These are phyloP conservation scores for Pipistrellus pygmaeus DNA, from an alignment of 2,797 vertebrate genomes.

Conservation along the genomic window DNA sequence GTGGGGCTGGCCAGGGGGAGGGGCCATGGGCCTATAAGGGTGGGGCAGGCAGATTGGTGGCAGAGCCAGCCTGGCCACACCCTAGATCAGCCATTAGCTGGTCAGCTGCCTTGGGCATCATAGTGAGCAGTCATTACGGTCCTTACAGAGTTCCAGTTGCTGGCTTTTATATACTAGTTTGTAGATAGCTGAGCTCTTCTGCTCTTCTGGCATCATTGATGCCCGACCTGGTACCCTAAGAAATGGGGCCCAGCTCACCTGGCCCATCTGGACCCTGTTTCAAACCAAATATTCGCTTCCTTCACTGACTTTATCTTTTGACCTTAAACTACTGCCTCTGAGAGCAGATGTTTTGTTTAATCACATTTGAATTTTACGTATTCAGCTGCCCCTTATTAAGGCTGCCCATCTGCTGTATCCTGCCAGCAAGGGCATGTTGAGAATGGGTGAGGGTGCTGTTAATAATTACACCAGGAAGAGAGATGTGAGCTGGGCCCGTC, in stretches of 20 bases:
- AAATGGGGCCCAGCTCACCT: not conserved
- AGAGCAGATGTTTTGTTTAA: not conserved
- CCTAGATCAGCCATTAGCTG: no score
- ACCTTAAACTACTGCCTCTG: not conserved
- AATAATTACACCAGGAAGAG: not conserved
- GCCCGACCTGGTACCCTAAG: not conserved
- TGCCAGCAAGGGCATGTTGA: not conserved
- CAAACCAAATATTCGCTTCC: not conserved
- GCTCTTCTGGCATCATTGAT: rapidly evolving
- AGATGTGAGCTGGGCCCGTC: not conserved
- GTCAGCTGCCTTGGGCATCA: no score
- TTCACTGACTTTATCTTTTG: not conserved
- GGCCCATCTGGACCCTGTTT: not conserved
- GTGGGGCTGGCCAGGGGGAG: no score
- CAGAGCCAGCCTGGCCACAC: no score
- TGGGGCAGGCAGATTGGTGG: no score
- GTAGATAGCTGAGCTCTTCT: not conserved
- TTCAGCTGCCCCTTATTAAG: not conserved
- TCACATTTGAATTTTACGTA: not conserved
- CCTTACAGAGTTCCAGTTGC: no score
- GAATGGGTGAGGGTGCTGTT: not conserved
- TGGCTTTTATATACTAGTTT: no score
- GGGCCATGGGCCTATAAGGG: no score
- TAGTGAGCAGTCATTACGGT: no score
- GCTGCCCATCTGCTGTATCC: not conserved